These are phyloP conservation scores for Boleophthalmus pectinirostris DNA, from an alignment of 2,113 vertebrate species.

Conservation along the genomic window DNA sequence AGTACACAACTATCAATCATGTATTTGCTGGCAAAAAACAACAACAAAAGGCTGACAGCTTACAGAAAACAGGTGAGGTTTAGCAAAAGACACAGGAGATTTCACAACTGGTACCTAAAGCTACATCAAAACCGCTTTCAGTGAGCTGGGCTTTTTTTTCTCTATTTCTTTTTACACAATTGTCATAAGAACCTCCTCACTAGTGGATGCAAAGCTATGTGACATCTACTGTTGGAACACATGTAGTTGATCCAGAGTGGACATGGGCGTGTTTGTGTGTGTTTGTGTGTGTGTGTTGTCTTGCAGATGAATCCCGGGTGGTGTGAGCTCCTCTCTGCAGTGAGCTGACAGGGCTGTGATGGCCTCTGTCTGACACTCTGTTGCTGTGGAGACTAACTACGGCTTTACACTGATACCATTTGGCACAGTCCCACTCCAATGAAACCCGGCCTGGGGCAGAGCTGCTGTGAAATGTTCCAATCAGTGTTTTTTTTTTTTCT, in stretches of 20 bases:
- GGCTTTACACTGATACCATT: not conserved
- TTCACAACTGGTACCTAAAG: no score
- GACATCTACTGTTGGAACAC: not conserved
- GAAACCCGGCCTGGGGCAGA: not conserved
- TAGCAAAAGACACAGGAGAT: no score
- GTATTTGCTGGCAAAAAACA: no score
- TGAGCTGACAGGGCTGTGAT: slow-evolving; percentile 4
- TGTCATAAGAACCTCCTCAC: no score
- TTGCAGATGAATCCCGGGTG: not conserved
- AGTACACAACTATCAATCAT: no score
- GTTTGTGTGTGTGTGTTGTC: not conserved
- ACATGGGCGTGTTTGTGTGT: not conserved
- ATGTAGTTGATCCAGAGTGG: not conserved
- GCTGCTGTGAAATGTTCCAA: not conserved
- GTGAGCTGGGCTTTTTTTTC: no score
- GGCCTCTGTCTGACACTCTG: not conserved
- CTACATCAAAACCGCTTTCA: no score
- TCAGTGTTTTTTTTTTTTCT: not conserved
- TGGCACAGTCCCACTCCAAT: not conserved
- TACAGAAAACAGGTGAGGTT: no score
- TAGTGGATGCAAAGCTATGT: no score
- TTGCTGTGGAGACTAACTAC: not conserved
- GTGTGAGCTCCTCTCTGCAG: not conserved
- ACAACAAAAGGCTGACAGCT: no score
- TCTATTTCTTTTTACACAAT: no score